phyloP scores from a whole-genome alignment of 2,113 vertebrate genomes.

The Trichechus manatus region DNA sequence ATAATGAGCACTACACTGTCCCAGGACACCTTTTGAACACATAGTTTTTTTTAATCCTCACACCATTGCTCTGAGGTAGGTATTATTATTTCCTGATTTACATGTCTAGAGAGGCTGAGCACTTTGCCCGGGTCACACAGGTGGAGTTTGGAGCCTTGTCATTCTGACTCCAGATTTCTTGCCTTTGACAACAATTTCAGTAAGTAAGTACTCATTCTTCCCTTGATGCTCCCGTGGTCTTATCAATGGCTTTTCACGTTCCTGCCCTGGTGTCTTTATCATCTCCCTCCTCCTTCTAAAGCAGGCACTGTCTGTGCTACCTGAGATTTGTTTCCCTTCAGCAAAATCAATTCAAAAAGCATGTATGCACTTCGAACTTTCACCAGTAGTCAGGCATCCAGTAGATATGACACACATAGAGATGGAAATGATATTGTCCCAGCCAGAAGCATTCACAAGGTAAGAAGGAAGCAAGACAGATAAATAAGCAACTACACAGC shows the following conservation, averaged over 20 bases:
- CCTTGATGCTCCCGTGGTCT: no score
- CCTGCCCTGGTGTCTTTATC: no score
- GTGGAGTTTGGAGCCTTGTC: no score
- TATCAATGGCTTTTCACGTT: accelerated
- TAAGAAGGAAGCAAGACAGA: background rate
- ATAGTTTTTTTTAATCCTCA: background rate
- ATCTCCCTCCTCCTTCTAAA: no score
- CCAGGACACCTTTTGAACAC: no score
- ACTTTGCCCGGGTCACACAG: no score
- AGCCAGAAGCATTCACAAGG: no score
- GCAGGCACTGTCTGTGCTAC: background rate
- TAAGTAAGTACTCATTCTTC: accelerated
- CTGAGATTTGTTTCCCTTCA: background rate
- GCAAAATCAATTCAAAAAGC: background rate
- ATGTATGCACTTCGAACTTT: background rate
- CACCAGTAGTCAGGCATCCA: no score
- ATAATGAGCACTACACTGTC: background rate
- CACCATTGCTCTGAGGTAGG: background rate
- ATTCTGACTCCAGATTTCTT: background rate
- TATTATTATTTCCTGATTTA: accelerated
- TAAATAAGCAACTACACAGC: background rate
- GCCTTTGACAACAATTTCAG: background rate
- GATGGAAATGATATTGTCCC: no score
- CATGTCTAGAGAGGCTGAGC: background rate
- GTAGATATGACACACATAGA: accelerated